Conservation (phyloP, 30 jellyfish, hydroid and myxozoan genomes). For the Turritopsis rubra region DNA sequence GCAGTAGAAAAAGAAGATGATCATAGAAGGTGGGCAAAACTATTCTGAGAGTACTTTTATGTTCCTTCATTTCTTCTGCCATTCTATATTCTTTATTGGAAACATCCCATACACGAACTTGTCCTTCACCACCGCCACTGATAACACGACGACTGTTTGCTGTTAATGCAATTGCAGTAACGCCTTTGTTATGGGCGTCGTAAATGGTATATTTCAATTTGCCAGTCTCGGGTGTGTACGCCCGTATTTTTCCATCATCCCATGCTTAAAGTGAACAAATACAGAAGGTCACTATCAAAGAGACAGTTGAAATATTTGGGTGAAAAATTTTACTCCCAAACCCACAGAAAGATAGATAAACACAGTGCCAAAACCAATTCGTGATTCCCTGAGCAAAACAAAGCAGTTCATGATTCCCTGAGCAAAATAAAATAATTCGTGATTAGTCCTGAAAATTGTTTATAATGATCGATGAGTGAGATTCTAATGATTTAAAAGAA, state of each 20-base stretch:
- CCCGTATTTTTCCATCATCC: conserved; percentile 93
- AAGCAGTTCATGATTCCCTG: too few relatives aligned
- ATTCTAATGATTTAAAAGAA: too few relatives aligned
- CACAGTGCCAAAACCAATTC: too few relatives aligned
- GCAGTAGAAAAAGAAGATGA: neutral
- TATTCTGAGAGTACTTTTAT: conserved; percentile 42
- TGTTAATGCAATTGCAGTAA: conserved; percentile 82
- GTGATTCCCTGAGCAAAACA: too few relatives aligned
- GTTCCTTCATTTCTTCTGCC: conserved; percentile 88
- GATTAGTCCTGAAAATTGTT: too few relatives aligned
- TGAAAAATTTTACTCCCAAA: too few relatives aligned
- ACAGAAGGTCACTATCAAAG: too few relatives aligned
- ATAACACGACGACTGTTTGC: conserved; percentile 59
- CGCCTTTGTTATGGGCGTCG: conserved; percentile 98
- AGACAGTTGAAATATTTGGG: too few relatives aligned
- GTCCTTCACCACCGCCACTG: conserved; percentile 99
- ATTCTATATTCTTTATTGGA: conserved; percentile 40
- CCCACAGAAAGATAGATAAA: too few relatives aligned
- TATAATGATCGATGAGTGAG: too few relatives aligned
- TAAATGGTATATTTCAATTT: conserved; percentile 63
- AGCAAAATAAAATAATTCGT: too few relatives aligned
- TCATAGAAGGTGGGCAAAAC: neutral
- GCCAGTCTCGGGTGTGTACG: conserved; percentile 83
- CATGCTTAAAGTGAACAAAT: conserved; percentile 45
- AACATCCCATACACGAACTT: conserved; percentile 88